Evolutionary conservation across 2,797 vertebrate species (phyloP), one percentile per base, ranked within the genome.

Genomic region (Orestias chungarensis): DNA sequence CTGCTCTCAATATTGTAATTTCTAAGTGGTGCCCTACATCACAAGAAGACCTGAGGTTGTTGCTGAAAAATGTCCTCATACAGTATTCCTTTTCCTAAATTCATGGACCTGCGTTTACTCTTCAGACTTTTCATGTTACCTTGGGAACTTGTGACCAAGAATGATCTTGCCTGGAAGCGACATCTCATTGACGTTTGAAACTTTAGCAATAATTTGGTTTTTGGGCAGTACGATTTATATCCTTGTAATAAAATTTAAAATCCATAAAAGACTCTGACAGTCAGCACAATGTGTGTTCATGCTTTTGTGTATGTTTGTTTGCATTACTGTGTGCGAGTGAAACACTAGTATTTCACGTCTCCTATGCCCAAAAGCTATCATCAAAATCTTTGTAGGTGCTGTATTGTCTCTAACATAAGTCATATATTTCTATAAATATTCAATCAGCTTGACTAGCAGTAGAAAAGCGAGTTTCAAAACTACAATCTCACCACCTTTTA

Each of bases 371-470:
- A 86, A 83, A 88, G 82, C 88, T 80, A 89, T 90, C 82, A 88
- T 89, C 86, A 89, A 80, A 89, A 75, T 82, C 70, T 81, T 77
- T 83, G 80, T 85, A 80, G 78, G 81, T 35, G 78, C 82, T 83
- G 76, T 78, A 81, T 85, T 82, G 86, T 87, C 82, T 86, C 65
- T 83, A 85, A 90, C 92, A 89, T 93, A 91, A 91, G 88, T 91
- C 89, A 93, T 81, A 89, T 76, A 79, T 84, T 89, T 91, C 89
- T 89, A 91, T 92, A 91, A 92, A 93, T 92, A 93, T 93, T 90
- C 89, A 90, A 92, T 91, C 86, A 91, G 85, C 78, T 80, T 89
- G 87, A 91, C 83, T 79, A 84, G 82, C 73, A 86, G 79, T 81
- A 65, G 61, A 86, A 86, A 77, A 76, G 82, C 81, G 85, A 84